These are phyloP conservation scores for Hycleus cichorii DNA, from an alignment of 1,140 invertebrate species.

Conservation along the genomic window DNA sequence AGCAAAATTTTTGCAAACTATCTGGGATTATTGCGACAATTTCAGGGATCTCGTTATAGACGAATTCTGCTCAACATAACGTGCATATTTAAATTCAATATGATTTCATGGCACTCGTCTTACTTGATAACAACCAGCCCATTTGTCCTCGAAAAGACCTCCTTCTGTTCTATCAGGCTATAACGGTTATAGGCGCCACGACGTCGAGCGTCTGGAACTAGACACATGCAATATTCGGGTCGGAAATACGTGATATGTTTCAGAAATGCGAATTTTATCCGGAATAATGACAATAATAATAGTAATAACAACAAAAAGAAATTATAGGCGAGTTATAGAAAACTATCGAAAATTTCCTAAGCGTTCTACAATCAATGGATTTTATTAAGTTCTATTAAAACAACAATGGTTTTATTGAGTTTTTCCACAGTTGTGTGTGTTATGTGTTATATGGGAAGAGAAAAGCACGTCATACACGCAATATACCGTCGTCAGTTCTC, in stretches of 20 bases:
- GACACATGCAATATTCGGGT: constrained; percentile 17
- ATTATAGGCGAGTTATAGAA: too few species aligned
- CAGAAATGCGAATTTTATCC: constrained; percentile 10
- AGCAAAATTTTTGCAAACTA: not conserved
- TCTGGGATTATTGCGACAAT: too few species aligned
- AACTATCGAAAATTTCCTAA: too few species aligned
- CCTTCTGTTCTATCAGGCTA: constrained; percentile 3
- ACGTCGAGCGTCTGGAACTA: constrained; percentile 18
- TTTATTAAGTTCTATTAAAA: not conserved
- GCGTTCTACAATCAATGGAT: not conserved
- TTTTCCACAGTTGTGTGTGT: not conserved
- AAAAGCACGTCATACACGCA: constrained; percentile 12
- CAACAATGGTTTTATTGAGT: not conserved
- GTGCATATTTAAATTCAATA: too few species aligned
- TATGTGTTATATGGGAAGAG: not conserved
- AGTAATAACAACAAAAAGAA: not conserved
- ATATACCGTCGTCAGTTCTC: constrained; percentile 14
- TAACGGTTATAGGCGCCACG: constrained; percentile 18
- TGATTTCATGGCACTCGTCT: constrained; percentile 4
- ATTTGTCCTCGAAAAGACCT: constrained; percentile 17
- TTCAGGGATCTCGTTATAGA: too few species aligned
- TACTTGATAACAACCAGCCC: constrained; percentile 12
- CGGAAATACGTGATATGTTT: constrained; percentile 10
- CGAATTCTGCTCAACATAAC: too few species aligned
- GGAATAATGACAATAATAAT: not conserved